Evolutionary conservation across 2,113 vertebrate genomes (phyloP), one percentile per base, ranked within the genome.

Genomic region (Diadophis punctatus): DNA sequence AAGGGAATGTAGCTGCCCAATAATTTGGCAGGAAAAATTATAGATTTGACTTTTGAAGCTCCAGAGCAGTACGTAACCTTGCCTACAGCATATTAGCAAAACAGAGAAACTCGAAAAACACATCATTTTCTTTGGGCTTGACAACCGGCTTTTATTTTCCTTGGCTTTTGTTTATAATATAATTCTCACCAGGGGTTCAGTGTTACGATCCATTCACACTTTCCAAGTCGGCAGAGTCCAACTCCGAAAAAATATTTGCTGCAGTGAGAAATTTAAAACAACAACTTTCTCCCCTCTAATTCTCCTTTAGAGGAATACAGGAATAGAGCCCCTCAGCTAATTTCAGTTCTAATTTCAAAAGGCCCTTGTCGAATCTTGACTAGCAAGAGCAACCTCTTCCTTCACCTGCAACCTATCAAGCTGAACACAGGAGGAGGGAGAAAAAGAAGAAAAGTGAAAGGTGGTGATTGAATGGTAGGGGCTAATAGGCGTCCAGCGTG

Each of bases 1-100:
- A 88, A 93, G 89, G 87, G 84, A 95, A 95, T 88, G 39, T 46
- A 89, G 84, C 93, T 92, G 49, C 84, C 60, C 90, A 94, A 95
- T 95, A 95, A 96, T 95, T 97, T 94, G 94, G 55, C 39, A 91
- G 91, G 43, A 93, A 94, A 95, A 95, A 80, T 58, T 55, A 86
- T 85, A 10, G 18, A 53, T 55, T 39, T 93, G 90, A 95, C 94
- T 94, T 96, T 27, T 94, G 74, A 93, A 68, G 20, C 43, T 91
- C 52, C 84, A 93, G 49, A 93, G 68, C 86, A 96, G 27, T 8
- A 90, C 90, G 90, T 91, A 48, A 39, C 88, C 91, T 94, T 93
- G 49, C 93, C 43, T 95, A 93, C 92, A 93, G 51, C 63, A 86
- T 55, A 48, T 30, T 92, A 93, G 46, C 52, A 94, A 95, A 96